These are phyloP conservation scores for Notospermus geniculatus DNA, from an alignment of 1,140 invertebrate species.

Conservation along the genomic window DNA sequence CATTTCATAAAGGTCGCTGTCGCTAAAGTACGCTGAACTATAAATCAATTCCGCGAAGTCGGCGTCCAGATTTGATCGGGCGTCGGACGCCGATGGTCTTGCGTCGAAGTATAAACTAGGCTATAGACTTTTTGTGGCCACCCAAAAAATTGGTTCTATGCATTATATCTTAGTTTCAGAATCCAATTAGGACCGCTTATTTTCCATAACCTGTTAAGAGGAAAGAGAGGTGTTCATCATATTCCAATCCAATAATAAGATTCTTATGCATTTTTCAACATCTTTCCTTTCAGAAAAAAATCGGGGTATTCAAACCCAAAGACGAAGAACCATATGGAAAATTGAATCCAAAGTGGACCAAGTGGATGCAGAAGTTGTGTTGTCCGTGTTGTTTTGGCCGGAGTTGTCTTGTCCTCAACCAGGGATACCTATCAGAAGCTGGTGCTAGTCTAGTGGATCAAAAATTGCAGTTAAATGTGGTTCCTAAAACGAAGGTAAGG, in stretches of 20 bases:
- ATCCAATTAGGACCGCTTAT: too few species aligned
- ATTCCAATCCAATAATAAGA: background rate
- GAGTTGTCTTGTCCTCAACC: conserved; percentile 96
- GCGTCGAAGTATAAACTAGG: too few species aligned
- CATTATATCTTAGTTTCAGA: too few species aligned
- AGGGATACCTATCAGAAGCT: conserved; percentile 97
- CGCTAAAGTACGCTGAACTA: too few species aligned
- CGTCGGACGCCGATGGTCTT: too few species aligned
- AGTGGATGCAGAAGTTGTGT: conserved; percentile 98
- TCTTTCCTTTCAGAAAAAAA: conserved; percentile 73
- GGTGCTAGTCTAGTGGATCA: conserved; percentile 96
- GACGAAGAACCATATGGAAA: conserved; percentile 99
- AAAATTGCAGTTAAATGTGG: conserved; percentile 91
- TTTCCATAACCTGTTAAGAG: too few species aligned
- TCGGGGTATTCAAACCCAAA: conserved; percentile 98
- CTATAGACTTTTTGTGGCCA: too few species aligned
- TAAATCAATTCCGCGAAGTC: too few species aligned
- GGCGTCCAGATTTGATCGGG: too few species aligned
- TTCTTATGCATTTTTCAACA: background rate
- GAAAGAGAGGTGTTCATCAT: too few species aligned
- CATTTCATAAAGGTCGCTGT: too few species aligned
- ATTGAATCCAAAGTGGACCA: conserved; percentile 99
- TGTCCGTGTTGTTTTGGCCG: conserved; percentile 99
- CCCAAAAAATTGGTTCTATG: too few species aligned
- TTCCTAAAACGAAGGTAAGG: conserved; percentile 73